These are phyloP conservation scores for Podargus strigoides DNA, from an alignment of 2,797 vertebrate species.

Conservation along the genomic window DNA sequence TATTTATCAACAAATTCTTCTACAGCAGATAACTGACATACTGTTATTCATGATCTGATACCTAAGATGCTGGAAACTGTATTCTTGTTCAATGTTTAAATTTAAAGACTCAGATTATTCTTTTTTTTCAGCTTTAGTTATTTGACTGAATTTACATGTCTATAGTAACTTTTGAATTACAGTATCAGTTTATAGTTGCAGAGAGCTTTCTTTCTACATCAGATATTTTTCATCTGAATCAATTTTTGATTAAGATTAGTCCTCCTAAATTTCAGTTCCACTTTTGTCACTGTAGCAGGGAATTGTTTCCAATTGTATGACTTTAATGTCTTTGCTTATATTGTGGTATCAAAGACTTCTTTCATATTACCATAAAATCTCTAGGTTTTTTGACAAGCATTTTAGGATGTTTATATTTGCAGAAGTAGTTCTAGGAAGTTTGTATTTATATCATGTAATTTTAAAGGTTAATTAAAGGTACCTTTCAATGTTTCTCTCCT, in stretches of 20 bases:
- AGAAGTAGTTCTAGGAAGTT: background rate
- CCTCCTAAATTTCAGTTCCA: background rate
- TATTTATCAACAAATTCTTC: background rate
- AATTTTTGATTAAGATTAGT: background rate
- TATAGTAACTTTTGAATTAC: background rate
- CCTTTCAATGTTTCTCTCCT: background rate
- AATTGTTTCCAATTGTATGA: background rate
- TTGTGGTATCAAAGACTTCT: background rate
- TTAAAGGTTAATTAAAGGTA: background rate
- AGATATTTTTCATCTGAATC: background rate
- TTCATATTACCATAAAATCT: background rate
- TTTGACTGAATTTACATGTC: background rate
- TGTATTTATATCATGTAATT: background rate
- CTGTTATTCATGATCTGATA: background rate
- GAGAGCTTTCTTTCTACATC: background rate
- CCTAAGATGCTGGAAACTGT: background rate
- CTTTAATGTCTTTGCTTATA: background rate
- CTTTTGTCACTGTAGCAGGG: background rate
- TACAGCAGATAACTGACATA: background rate
- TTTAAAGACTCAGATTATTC: background rate
- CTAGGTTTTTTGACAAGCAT: fast-evolving
- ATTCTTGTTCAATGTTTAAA: background rate
- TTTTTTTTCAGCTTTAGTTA: background rate
- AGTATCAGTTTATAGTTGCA: background rate
- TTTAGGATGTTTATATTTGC: background rate